Percentiles rank a stretch among this genome's conserved stretches.
Evolutionary conservation across 2,888 invertebrate species (phyloP).

Genomic region (Cantharis nigra): DNA sequence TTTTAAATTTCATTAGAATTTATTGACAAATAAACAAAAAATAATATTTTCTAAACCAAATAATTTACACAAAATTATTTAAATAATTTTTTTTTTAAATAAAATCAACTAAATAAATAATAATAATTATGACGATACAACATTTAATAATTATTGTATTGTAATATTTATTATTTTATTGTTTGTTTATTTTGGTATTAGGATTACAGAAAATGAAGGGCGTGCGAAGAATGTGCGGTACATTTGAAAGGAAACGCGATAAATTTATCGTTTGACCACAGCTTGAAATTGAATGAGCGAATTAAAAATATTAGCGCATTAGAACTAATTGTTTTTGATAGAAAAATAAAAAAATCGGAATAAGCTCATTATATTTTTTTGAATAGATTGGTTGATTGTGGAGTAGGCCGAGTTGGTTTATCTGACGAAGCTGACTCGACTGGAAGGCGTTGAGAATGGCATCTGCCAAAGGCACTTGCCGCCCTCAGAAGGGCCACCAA

Average conservation of each 20-base stretch:
- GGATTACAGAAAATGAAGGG: neutral
- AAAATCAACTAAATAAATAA: neutral
- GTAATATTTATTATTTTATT: neutral
- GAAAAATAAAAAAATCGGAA: too few species aligned
- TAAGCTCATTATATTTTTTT: neutral
- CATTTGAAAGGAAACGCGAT: neutral
- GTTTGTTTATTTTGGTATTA: neutral
- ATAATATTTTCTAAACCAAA: neutral
- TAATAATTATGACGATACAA: neutral
- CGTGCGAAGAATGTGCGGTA: neutral
- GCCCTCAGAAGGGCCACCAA: constrained; percentile 23
- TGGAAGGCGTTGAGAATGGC: constrained; percentile 25
- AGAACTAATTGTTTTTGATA: too few species aligned
- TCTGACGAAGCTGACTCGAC: constrained; percentile 31
- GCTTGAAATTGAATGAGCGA: neutral
- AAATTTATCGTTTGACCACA: neutral
- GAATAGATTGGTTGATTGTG: neutral
- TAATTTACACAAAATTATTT: neutral
- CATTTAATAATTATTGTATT: neutral
- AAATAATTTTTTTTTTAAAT: neutral
- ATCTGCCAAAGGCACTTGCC: constrained; percentile 23
- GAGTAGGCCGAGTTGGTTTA: neutral
- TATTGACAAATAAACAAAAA: neutral
- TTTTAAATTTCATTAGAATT: neutral
- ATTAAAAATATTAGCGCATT: neutral